Evolutionary conservation across 2,113 vertebrate genomes (phyloP).

Genomic region (Corythornis vintsioides): DNA sequence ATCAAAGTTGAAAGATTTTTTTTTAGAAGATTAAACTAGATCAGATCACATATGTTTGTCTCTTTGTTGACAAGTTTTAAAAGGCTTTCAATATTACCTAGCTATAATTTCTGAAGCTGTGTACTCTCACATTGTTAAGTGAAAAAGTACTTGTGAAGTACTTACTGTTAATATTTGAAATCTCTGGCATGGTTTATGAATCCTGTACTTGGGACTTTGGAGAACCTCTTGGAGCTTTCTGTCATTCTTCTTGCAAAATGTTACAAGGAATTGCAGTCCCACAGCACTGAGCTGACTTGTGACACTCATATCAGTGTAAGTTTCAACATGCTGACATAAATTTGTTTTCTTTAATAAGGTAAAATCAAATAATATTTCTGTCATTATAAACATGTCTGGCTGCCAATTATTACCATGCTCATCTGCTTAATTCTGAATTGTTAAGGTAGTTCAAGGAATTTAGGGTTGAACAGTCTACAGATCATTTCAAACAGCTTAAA

Average conservation of each 20-base stretch:
- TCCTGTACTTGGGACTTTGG: not conserved
- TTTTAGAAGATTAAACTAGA: not conserved
- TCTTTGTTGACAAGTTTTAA: not conserved
- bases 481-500: not conserved
- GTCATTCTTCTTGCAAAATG: not conserved
- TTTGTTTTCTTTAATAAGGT: not conserved
- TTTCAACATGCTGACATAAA: not conserved
- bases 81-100: not conserved
- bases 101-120: not conserved
- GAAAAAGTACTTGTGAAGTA: not conserved
- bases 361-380: not conserved
- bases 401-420: not conserved
- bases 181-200: not conserved
- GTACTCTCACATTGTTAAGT: not conserved
- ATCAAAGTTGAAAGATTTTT: not conserved
- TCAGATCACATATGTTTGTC: not conserved
- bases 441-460: not conserved
- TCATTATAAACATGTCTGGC: not conserved
- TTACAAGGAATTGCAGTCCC: not conserved
- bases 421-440: not conserved
- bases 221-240: not conserved
- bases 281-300: not conserved
- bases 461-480: not conserved
- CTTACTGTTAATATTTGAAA: not conserved
- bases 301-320: not conserved